A percentile compares a stretch with the other conserved stretches of the same genome.
Conservation (phyloP, 2,797 vertebrate species). For the Cyclura pinguis region DNA sequence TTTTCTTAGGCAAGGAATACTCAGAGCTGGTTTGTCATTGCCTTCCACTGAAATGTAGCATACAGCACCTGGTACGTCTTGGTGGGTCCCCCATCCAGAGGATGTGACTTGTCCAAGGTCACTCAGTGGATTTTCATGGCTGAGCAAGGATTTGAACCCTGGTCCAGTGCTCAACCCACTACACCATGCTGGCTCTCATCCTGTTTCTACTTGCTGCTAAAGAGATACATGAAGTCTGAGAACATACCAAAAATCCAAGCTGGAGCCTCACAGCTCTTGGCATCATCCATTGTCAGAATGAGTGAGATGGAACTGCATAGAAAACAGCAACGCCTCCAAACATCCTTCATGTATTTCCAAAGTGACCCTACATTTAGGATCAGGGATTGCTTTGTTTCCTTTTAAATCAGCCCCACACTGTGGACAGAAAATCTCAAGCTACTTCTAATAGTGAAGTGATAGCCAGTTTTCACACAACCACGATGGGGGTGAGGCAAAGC, state of each 20-base stretch:
- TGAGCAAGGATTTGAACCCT: too few species aligned
- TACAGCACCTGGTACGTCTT: too few species aligned
- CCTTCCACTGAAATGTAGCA: too few species aligned
- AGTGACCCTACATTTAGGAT: slow-evolving; percentile 37
- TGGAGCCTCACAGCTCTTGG: background rate
- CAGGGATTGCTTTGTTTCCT: slow-evolving; percentile 34
- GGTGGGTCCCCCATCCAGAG: too few species aligned
- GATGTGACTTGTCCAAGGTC: too few species aligned
- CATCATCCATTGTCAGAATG: background rate
- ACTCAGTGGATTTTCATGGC: too few species aligned
- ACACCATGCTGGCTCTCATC: background rate
- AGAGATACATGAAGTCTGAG: background rate
- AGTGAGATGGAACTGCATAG: fast-evolving
- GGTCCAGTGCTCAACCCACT: too few species aligned
- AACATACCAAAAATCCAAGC: background rate
- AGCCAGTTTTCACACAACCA: slow-evolving; percentile 56
- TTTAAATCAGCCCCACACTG: slow-evolving; percentile 33
- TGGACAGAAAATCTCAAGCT: slow-evolving; percentile 18
- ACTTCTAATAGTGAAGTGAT: slow-evolving; percentile 22
- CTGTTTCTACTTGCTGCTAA: background rate
- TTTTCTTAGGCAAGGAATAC: too few species aligned
- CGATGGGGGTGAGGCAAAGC: slow-evolving; percentile 19
- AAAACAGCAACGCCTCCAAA: fast-evolving
- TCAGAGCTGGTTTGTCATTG: too few species aligned
- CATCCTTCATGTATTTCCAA: fast-evolving